These are phyloP conservation scores for Stigmatopora nigra DNA, from an alignment of 2,113 vertebrate species.

Conservation along the genomic window DNA sequence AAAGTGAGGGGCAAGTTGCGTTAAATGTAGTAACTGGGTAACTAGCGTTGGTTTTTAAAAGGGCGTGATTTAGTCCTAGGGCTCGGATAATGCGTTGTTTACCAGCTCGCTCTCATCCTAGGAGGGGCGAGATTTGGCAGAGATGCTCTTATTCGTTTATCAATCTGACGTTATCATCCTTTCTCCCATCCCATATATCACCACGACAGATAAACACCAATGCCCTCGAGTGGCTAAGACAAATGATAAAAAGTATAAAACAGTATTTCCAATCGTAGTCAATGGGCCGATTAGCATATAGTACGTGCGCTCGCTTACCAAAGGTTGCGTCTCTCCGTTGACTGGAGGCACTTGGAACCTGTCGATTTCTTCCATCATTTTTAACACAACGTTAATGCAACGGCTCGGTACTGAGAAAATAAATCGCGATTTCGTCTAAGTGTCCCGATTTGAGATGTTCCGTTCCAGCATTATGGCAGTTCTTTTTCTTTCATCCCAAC, in stretches of 20 bases:
- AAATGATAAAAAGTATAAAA: background rate
- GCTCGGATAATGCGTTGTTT: background rate
- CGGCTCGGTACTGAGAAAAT: slow-evolving; percentile 2
- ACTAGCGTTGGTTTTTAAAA: slow-evolving; percentile 20
- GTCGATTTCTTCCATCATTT: slow-evolving; percentile 95
- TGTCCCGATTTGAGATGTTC: slow-evolving; percentile 17
- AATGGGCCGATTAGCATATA: slow-evolving; percentile 8
- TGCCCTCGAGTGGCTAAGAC: background rate
- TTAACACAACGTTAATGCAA: slow-evolving; percentile 53
- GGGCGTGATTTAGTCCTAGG: background rate
- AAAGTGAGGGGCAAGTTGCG: slow-evolving; percentile 9
- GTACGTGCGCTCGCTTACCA: slow-evolving; percentile 71
- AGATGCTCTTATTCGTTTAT: slow-evolving; percentile 9
- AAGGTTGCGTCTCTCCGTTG: slow-evolving; percentile 86
- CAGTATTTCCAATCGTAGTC: background rate
- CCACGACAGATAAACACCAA: background rate
- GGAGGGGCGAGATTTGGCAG: slow-evolving; percentile 7
- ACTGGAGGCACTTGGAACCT: slow-evolving; percentile 89
- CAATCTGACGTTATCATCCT: slow-evolving; percentile 6
- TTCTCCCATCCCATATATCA: background rate
- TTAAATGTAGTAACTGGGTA: slow-evolving; percentile 30
- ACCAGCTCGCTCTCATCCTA: background rate
- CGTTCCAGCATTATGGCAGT: slow-evolving; percentile 50
- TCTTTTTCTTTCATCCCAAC: slow-evolving; percentile 61
- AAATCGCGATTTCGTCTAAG: slow-evolving; percentile 16